Base-by-base conservation (phyloP, 1,140 invertebrate genomes). In the Atta colombica region DNA sequence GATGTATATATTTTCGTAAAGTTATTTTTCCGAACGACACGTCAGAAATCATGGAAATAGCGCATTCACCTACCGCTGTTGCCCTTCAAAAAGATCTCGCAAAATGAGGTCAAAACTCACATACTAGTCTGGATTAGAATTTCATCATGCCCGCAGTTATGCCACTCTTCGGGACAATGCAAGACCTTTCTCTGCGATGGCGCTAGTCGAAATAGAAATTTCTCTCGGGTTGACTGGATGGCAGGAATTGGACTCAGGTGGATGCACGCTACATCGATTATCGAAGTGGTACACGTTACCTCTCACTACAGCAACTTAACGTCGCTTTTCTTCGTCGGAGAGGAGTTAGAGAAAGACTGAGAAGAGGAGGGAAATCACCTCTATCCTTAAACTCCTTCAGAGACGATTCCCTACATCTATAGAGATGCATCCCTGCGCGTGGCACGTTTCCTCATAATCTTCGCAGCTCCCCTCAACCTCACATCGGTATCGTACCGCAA, bases 201-300 rank as follows among this genome's bases (percentile, higher is more conserved):
- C 61, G 18, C 39, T 16, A 18, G 18, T 75, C 35, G 66, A 74
- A 74, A 61, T 61, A 78, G 89, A 85, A 89, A 90, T 89, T 90
- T 87, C 85, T 82, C 51, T 58, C 78, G 53, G 60, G 45, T 78
- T 60, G 85, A 78, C 86, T 78, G 85, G 63, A 78, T 89, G 71
- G 89, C 85, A 45, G n/a, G 31, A 61, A 85, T 78, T 51, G 82
- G 72, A 77, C 60, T 31, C 68, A 61, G 49, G 71, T 80, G 88
- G 86, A 82, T 89, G 88, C 89, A 87, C 77, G 88, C 77, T 87
- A 89, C 88, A 90, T 90, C 85, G 86, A 90, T 89, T 90, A 90
- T 87, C 45, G 74, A 63, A 31, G 31, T 25, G 49, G 72, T 77
- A 77, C 77, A 74, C 77, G 88, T 89, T 77, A 74, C 53, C 55